Conservation (phyloP, 2,797 vertebrate species). For the Taeniopygia guttata region DNA sequence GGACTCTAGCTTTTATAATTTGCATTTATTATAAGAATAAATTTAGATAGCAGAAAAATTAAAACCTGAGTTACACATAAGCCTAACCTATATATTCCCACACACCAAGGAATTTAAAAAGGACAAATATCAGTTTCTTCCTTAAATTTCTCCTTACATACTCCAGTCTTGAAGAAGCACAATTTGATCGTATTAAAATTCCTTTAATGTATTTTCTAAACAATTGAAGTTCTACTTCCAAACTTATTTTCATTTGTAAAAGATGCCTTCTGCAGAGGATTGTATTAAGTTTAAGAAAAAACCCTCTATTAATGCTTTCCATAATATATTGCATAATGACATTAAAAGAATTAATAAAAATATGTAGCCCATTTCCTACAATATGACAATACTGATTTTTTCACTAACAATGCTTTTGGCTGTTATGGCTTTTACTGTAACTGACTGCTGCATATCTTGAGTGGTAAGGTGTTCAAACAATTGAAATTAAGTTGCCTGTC, state of each 20-base stretch:
- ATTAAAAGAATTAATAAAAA: constrained; percentile 34
- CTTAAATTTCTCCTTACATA: not conserved
- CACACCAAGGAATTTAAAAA: not conserved
- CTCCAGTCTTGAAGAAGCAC: not conserved
- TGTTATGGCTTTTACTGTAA: constrained; percentile 36
- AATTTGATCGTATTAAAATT: not conserved
- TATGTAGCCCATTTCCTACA: not conserved
- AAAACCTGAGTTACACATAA: not conserved
- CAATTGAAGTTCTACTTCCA: not conserved
- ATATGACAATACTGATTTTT: constrained; percentile 11
- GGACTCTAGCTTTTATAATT: not conserved
- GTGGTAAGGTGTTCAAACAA: constrained; percentile 68
- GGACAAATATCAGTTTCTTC: not conserved
- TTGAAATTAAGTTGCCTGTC: constrained; percentile 76
- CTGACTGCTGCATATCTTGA: constrained; percentile 52
- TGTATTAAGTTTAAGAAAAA: not conserved
- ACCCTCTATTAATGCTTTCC: not conserved
- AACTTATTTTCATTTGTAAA: not conserved
- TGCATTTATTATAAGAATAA: not conserved
- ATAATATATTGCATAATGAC: not conserved
- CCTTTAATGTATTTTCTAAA: not conserved
- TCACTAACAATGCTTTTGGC: constrained; percentile 31
- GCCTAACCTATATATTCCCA: not conserved
- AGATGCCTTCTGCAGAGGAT: not conserved
- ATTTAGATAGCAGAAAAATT: not conserved